Percentiles rank a stretch among this genome's conserved stretches.
Conservation (phyloP, 2,888 invertebrate species). For the Rugalucina vietnamica region DNA sequence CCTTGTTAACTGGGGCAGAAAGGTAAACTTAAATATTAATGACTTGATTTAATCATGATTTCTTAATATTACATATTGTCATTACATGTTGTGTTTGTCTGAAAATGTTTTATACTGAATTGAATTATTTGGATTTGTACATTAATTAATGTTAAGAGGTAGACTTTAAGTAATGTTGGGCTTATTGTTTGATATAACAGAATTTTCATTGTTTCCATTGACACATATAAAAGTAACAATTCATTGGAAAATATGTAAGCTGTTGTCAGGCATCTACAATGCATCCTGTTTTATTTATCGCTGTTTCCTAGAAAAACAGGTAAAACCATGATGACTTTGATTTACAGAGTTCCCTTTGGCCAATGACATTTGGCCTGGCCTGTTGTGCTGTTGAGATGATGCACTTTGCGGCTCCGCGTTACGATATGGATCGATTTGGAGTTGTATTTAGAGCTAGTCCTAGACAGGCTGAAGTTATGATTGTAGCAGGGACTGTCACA, state of each 20-base stretch:
- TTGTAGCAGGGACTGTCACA: constrained; percentile 98
- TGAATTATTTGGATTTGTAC: neutral
- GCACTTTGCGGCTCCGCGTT: constrained; percentile 99
- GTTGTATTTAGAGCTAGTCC: constrained; percentile 99
- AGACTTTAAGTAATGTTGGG: too few species aligned
- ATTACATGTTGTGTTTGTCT: neutral
- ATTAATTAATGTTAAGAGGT: too few species aligned
- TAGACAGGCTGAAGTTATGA: constrained; percentile 98
- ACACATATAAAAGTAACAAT: too few species aligned
- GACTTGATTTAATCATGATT: too few species aligned
- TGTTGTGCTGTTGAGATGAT: constrained; percentile 99
- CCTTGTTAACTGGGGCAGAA: constrained; percentile 90
- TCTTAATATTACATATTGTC: neutral
- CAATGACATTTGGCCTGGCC: constrained; percentile 98
- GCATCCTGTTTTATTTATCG: too few species aligned
- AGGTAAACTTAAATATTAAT: constrained; percentile 84
- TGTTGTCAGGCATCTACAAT: too few species aligned
- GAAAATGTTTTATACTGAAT: neutral
- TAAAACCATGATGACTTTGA: too few species aligned
- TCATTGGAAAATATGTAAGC: too few species aligned
- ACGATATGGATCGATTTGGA: constrained; percentile 99
- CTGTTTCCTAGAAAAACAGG: too few species aligned
- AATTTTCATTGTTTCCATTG: too few species aligned
- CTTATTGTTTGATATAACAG: too few species aligned
- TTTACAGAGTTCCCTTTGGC: constrained; percentile 95